Percentiles rank a stretch among this genome's conserved stretches.
Conservation (phyloP, 2,113 vertebrate genomes). For the Isurus oxyrinchus region DNA sequence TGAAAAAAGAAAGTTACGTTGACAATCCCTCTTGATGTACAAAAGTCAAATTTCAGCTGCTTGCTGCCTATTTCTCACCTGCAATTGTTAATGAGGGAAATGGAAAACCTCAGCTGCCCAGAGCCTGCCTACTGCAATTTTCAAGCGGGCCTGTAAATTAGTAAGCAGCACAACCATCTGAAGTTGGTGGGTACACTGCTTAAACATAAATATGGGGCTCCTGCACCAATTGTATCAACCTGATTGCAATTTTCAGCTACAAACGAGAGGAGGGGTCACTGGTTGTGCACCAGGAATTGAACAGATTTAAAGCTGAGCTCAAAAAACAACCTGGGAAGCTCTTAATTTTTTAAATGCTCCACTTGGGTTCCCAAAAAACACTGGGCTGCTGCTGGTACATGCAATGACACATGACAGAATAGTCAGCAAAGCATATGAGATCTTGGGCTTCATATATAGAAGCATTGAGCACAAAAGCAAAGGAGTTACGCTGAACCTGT, state of each 20-base stretch:
- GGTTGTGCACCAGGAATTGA: neutral
- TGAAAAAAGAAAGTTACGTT: neutral
- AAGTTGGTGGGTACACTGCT: neutral
- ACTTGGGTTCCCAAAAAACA: neutral
- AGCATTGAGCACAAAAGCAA: too few relatives aligned
- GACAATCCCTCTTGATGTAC: neutral
- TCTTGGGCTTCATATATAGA: too few relatives aligned
- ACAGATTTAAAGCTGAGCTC: neutral
- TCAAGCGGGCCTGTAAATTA: neutral
- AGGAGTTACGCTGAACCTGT: too few relatives aligned
- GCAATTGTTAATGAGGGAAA: neutral
- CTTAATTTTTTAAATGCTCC: neutral
- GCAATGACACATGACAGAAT: neutral
- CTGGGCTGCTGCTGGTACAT: neutral
- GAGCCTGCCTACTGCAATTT: neutral
- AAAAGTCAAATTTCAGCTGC: neutral
- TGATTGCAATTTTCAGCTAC: neutral
- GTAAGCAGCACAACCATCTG: neutral
- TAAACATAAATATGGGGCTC: neutral
- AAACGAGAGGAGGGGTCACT: neutral
- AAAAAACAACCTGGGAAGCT: neutral
- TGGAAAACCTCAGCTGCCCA: neutral
- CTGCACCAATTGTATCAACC: neutral
- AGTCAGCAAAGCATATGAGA: too few relatives aligned
- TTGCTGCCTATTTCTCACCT: too few relatives aligned